phyloP scores from a whole-genome alignment of 2,888 invertebrate species.

The Operophtera brumata region DNA sequence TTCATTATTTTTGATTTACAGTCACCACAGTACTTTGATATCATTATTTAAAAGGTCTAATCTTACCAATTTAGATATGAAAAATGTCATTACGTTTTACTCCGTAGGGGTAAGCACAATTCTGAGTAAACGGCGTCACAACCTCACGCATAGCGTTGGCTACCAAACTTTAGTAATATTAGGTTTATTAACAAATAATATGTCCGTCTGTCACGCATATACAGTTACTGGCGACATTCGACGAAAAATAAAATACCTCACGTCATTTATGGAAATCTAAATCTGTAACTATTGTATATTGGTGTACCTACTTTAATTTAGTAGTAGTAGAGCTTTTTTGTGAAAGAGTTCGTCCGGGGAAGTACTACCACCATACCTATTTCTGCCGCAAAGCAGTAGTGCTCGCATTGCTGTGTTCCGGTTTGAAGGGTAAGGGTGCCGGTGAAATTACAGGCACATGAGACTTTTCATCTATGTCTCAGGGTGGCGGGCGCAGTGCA shows the following conservation, averaged over 20 bases:
- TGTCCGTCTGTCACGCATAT: conserved; percentile 50
- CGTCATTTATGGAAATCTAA: not conserved
- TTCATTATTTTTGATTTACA: conserved; percentile 8
- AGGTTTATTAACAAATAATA: conserved; percentile 49
- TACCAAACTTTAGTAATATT: conserved; percentile 37
- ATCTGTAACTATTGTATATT: not conserved
- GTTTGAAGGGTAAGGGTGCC: too few species aligned
- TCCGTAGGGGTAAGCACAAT: conserved; percentile 4
- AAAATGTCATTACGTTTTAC: conserved; percentile 8
- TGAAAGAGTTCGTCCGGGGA: too few species aligned
- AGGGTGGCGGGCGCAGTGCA: too few species aligned
- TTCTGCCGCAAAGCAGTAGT: too few species aligned
- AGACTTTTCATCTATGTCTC: too few species aligned
- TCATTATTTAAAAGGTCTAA: conserved; percentile 2
- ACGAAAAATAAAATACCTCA: conserved; percentile 16
- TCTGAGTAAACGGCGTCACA: not conserved
- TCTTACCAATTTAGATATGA: conserved; percentile 18
- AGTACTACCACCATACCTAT: too few species aligned
- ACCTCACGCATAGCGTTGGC: conserved; percentile 25
- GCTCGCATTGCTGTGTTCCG: too few species aligned
- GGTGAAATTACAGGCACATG: too few species aligned
- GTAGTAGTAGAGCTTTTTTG: too few species aligned
- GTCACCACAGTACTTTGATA: not conserved
- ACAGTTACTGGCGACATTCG: conserved; percentile 43
- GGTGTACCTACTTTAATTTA: too few species aligned